Evolutionary conservation across 64 coral and sea anemone genomes (phyloP).

Genomic region (Orbicella faveolata): DNA sequence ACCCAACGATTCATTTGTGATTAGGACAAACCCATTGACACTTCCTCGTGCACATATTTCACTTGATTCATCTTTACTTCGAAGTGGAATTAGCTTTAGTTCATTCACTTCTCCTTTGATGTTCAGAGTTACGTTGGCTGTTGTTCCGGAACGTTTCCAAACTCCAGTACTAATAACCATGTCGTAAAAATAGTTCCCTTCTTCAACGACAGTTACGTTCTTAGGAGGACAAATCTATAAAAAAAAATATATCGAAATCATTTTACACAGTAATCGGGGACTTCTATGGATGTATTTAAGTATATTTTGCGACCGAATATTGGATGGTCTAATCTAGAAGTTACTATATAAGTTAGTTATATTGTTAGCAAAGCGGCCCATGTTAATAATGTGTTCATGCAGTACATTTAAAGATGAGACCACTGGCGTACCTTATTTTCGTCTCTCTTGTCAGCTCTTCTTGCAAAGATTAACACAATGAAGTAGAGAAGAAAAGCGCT

Average conservation of each 20-base stretch:
- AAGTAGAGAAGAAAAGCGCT: constrained; percentile 24
- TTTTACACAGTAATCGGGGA: no score
- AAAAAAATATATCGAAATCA: not conserved
- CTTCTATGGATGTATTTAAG: no score
- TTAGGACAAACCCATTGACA: not conserved
- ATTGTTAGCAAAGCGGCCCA: no score
- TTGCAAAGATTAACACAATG: constrained; percentile 17
- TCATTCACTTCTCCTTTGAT: constrained; percentile 1
- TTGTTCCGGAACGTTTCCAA: constrained; percentile 49
- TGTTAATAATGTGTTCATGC: no score
- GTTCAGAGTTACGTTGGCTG: constrained; percentile 22
- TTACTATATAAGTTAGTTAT: no score
- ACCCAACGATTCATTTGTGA: not conserved
- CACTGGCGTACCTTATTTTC: not conserved
- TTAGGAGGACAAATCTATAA: constrained; percentile 16
- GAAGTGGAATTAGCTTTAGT: not conserved
- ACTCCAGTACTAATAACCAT: constrained; percentile 31
- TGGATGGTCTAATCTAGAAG: no score
- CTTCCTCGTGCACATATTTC: constrained; percentile 23
- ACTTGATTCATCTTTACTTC: not conserved
- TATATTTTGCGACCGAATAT: no score
- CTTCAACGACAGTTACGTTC: not conserved
- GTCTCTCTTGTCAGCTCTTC: constrained; percentile 55
- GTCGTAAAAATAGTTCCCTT: constrained; percentile 31
- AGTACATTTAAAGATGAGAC: no score